phyloP scores from a whole-genome alignment of 2,888 invertebrate species.

The Tupiocoris notatus region DNA sequence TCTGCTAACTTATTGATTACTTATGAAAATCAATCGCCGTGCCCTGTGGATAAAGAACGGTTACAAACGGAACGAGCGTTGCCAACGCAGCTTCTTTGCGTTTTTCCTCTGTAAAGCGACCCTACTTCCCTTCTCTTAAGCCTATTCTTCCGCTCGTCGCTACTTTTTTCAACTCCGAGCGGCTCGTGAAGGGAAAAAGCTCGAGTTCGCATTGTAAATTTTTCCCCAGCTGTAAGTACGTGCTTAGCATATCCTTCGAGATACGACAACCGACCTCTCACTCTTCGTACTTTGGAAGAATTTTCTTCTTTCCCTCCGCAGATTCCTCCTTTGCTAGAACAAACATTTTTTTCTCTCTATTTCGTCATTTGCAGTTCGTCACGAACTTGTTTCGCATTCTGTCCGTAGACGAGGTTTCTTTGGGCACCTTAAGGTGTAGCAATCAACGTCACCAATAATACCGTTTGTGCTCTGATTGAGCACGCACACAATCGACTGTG shows the following conservation, averaged over 20 bases:
- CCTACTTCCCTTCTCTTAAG: neutral
- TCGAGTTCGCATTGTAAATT: constrained; percentile 37
- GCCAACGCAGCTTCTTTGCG: neutral
- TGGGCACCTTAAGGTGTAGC: neutral
- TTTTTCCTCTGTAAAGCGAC: constrained; percentile 13
- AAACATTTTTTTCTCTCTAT: constrained; percentile 23
- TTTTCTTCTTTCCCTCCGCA: constrained; percentile 3
- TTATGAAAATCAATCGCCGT: constrained; percentile 37
- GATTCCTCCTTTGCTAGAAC: constrained; percentile 8
- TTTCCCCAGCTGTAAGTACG: constrained; percentile 33
- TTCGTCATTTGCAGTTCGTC: constrained; percentile 28
- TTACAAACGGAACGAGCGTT: neutral
- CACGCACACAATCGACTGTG: too few species aligned
- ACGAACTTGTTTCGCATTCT: constrained; percentile 24
- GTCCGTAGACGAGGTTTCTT: neutral
- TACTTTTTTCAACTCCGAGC: constrained; percentile 31
- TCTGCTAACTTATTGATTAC: constrained; percentile 39
- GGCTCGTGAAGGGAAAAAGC: constrained; percentile 18
- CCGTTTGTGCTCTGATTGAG: neutral
- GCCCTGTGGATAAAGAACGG: neutral
- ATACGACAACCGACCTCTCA: neutral
- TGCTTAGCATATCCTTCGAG: constrained; percentile 35
- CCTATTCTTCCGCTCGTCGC: constrained; percentile 23
- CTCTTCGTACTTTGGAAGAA: neutral
- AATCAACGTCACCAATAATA: constrained; percentile 5